Evolutionary conservation across 30 jellyfish, hydroid and myxozoan genomes (phyloP).

Genomic region (Haliclystus octoradiatus): DNA sequence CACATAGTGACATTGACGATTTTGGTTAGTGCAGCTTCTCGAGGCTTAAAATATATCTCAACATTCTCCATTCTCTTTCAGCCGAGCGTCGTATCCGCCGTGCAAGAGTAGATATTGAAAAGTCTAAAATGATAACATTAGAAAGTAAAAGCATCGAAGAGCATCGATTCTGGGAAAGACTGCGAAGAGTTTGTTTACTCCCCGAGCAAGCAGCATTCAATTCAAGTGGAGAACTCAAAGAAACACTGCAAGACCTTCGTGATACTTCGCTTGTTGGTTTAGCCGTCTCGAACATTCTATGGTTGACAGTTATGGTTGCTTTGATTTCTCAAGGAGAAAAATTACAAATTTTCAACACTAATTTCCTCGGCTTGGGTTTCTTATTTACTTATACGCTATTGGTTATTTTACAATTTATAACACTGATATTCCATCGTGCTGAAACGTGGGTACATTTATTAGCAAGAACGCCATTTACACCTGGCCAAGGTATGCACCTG

Average conservation of each 20-base stretch:
- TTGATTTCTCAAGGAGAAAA: constrained; percentile 76
- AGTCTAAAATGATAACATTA: constrained; percentile 18
- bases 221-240: constrained; percentile 77
- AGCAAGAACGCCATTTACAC: constrained; percentile 91
- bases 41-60: too few species aligned
- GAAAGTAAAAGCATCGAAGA: constrained; percentile 59
- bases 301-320: constrained; percentile 85
- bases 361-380: constrained; percentile 73
- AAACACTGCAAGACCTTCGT: constrained; percentile 71
- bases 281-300: constrained; percentile 63
- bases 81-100: constrained; percentile 74
- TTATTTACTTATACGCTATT: constrained; percentile 57
- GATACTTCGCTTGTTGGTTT: constrained; percentile 75
- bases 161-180: constrained; percentile 48
- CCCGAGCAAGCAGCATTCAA: constrained; percentile 97
- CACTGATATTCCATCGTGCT: constrained; percentile 77
- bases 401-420: constrained; percentile 63
- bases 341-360: constrained; percentile 76
- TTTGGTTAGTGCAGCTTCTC: too few species aligned
- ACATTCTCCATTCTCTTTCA: too few species aligned
- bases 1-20: too few species aligned
- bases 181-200: constrained; percentile 54
- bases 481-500: constrained; percentile 60
- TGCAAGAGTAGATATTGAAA: constrained; percentile 56
- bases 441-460: constrained; percentile 85